Evolutionary conservation across 2,888 invertebrate genomes (phyloP).

Genomic region (Deroplatys truncata): DNA sequence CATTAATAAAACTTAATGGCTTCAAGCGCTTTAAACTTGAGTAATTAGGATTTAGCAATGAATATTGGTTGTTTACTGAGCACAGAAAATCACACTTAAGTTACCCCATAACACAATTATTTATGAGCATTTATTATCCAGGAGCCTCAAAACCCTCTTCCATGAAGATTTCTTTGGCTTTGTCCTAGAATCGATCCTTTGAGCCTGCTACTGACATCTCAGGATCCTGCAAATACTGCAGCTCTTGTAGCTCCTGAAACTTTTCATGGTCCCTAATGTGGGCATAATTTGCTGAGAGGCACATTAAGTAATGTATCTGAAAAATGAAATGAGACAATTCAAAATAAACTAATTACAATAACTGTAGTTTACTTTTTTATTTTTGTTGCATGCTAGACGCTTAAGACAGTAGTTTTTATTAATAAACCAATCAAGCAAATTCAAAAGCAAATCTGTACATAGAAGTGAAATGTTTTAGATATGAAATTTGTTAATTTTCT

Average conservation of each 20-base stretch:
- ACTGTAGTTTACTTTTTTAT: no score
- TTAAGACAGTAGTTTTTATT: no score
- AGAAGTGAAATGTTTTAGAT: no score
- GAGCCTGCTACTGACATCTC: conserved; percentile 63
- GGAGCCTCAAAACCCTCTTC: conserved; percentile 34
- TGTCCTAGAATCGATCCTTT: conserved; percentile 86
- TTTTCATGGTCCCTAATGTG: conserved; percentile 93
- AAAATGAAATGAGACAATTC: conserved; percentile 27
- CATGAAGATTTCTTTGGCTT: conserved; percentile 61
- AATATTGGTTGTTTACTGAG: no score
- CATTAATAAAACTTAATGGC: no score
- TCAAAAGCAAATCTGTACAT: no score
- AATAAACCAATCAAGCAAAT: no score
- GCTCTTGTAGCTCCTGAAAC: conserved; percentile 85
- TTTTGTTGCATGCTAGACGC: no score
- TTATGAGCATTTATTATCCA: background rate
- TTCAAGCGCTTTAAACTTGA: no score
- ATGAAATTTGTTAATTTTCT: no score
- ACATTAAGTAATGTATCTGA: conserved; percentile 86
- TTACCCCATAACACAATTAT: background rate
- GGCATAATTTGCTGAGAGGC: conserved; percentile 90
- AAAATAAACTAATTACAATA: no score
- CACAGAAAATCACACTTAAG: background rate
- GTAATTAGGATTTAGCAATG: no score
- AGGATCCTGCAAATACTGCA: conserved; percentile 75